Evolutionary conservation across 2,888 invertebrate genomes (phyloP), one percentile per base, ranked within the genome.

Genomic region (Dromius quadrimaculatus): DNA sequence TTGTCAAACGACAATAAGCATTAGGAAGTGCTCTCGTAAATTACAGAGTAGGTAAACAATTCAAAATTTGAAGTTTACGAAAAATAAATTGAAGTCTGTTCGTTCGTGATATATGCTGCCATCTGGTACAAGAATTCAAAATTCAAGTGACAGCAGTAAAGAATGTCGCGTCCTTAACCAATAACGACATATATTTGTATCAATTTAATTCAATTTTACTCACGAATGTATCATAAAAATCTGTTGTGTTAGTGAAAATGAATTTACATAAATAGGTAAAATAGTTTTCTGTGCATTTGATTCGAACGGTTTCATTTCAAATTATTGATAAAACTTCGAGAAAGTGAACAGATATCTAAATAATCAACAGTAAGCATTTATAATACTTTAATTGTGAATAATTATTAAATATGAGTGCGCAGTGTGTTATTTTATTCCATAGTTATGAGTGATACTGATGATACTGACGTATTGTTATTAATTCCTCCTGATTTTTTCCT

Each of bases 401-500:
- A 20, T 15, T 15, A 15, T 9, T 20, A 20, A 59, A 59, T 34
- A 59, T 59, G 59, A 34, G 36, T 59, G 34, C 9, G n/a, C 34
- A 19, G 19, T 9, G 13, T 36, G n/a, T n/a, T 19, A 13, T 22
- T 28, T 1, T 19, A 32, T 19, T 28, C 32, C 43, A 36, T 47
- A 78, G 80, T 83, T 79, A 89, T 89, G 89, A 89, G 88, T 83
- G 90, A 90, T 78, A 87, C 89, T 72, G 93, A 93, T 86, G 93
- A 93, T 83, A 94, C 93, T 2, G 93, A 94, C 83, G 88, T 92
- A 77, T 85, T 94, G 74, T 82, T 94, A 76, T 82, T 92, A 76
- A 91, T 93, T 79, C 92, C 93, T 72, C 93, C 93, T 9, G 88
- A 92, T 81, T 89, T 91, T 77, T 92, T 89, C 78, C 79, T 87